These are phyloP conservation scores for Sternotherus odoratus DNA, from an alignment of 2,797 vertebrate species.

Conservation along the genomic window DNA sequence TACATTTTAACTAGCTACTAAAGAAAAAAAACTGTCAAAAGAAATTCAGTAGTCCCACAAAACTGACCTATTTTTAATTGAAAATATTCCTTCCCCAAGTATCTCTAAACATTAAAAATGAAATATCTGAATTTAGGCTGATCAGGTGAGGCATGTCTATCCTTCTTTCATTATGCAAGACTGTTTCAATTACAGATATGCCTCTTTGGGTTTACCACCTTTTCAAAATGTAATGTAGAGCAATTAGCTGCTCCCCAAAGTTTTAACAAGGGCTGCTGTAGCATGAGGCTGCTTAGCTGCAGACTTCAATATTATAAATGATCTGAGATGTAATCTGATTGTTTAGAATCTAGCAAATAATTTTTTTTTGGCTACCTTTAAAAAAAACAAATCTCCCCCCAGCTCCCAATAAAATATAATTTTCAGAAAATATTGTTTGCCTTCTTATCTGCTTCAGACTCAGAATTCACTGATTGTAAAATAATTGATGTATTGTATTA, in stretches of 20 bases:
- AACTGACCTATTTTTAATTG: not conserved
- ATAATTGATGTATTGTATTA: fast-evolving
- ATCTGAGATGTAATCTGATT: not conserved
- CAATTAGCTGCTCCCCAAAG: not conserved
- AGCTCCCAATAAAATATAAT: not conserved
- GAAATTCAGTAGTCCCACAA: not conserved
- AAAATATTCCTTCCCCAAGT: not conserved
- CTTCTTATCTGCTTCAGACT: not conserved
- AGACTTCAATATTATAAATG: not conserved
- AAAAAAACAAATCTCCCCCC: not conserved
- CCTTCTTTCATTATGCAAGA: not conserved
- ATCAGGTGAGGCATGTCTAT: not conserved
- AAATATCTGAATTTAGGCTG: not conserved
- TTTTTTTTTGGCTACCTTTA: fast-evolving
- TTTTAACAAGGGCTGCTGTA: not conserved
- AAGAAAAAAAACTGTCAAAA: not conserved
- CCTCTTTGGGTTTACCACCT: not conserved
- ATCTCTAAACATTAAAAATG: not conserved
- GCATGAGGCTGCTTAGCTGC: not conserved
- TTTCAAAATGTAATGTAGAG: not conserved
- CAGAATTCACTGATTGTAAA: not conserved
- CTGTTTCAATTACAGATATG: not conserved
- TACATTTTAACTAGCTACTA: not conserved
- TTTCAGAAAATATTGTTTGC: not conserved
- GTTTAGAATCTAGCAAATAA: not conserved